These are phyloP conservation scores for Neogale vison DNA, from an alignment of 2,113 vertebrate species.

Conservation along the genomic window DNA sequence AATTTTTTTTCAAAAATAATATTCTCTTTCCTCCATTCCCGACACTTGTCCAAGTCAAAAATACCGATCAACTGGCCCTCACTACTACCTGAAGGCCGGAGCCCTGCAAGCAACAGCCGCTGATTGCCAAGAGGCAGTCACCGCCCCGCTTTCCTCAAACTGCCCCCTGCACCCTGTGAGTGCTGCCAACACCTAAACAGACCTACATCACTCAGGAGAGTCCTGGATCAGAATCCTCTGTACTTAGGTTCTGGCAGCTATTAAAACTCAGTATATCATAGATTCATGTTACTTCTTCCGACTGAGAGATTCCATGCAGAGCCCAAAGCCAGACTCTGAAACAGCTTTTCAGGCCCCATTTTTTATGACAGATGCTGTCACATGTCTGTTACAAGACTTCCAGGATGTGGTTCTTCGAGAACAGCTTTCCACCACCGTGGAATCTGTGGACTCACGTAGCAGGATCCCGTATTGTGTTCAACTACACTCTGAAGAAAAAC, in stretches of 20 bases:
- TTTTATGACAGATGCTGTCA: neutral
- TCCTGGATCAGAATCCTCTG: neutral
- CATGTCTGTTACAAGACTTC: neutral
- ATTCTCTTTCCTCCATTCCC: neutral
- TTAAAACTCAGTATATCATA: neutral
- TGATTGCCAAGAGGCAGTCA: neutral
- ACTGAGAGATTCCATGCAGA: neutral
- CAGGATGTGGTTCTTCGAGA: neutral
- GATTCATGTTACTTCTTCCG: neutral
- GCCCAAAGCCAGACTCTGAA: neutral
- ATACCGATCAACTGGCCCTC: neutral
- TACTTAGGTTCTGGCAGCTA: neutral
- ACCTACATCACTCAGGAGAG: neutral
- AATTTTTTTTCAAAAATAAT: neutral
- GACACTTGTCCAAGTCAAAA: neutral
- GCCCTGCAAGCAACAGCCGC: neutral
- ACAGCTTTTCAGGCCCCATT: neutral
- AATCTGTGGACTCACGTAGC: neutral
- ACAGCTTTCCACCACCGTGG: neutral
- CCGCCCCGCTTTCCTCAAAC: neutral
- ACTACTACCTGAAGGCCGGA: neutral
- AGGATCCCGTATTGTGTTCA: neutral
- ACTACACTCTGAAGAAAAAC: neutral
- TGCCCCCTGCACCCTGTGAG: accelerated
- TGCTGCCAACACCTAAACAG: neutral